Evolutionary conservation across 2,888 invertebrate species (phyloP), one percentile per base, ranked within the genome.

Genomic region (Athalia cordata): DNA sequence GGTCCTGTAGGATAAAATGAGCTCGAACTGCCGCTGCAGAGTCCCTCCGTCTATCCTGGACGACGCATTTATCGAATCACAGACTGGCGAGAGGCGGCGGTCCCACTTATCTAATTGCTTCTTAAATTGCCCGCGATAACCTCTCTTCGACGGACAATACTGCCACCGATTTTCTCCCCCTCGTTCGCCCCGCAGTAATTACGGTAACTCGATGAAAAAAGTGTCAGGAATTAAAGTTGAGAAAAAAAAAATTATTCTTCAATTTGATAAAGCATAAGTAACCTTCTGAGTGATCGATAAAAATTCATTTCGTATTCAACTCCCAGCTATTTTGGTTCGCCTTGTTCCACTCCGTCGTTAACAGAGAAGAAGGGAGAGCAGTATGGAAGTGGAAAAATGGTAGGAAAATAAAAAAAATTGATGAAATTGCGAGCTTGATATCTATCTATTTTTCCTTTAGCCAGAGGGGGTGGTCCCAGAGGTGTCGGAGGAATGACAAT

Each of bases 71-170:
- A 61, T 75, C 75, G 75, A 75, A 75, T 64, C 75, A 29, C 47
- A 29, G 75, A 50, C 29, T 5, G n/a, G 45, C 57, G 75, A 43
- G 50, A 52, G 55, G 59, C n/a, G 15, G 64, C 50, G 29, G 62
- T 75, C 50, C 75, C 75, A 75, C 75, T 75, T 75, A 75, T 64
- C 61, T 75, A 75, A 61, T 64, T 75, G 75, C 61, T 64, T 62
- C 61, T 64, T 75, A 62, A 75, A 75, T 75, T 62, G 61, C 75
- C 64, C 75, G 62, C 75, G 62, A 64, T 75, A 62, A 75, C 64
- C 66, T 66, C 75, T 59, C 59, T 59, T 72, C 59, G 72, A 72
- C 47, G 57, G 72, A 72, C 72, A 72, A 57, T 72, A 72, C 59
- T 59, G 45, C 47, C 70, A 11, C 43, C 57, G 57, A 47, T 70